A percentile compares a stretch with the other conserved stretches of the same genome.
phyloP scores from a whole-genome alignment of 2,113 vertebrate species.

The Pomatorhinus ruficollis region DNA sequence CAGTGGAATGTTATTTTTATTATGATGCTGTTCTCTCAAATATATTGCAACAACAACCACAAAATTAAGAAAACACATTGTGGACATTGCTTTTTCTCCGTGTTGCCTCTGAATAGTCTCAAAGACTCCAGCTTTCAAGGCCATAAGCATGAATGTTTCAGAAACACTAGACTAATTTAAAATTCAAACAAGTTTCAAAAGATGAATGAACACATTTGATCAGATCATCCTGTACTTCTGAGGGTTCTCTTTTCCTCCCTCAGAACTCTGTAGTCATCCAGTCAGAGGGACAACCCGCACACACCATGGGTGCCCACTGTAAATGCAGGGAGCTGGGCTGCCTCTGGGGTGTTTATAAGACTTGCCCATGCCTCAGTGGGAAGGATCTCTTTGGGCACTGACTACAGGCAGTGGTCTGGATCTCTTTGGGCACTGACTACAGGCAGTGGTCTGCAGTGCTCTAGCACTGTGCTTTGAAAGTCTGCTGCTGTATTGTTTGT shows the following conservation, averaged over 20 bases:
- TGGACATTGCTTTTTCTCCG: neutral
- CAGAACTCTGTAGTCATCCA: neutral
- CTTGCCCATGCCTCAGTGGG: fast-evolving
- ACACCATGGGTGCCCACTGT: fast-evolving
- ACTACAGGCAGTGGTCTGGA: neutral
- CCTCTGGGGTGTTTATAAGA: fast-evolving
- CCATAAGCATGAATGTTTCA: neutral
- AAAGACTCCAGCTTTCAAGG: neutral
- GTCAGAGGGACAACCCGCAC: neutral
- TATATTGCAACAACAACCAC: neutral
- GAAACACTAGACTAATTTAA: neutral
- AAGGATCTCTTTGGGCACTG: neutral
- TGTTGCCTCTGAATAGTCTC: neutral
- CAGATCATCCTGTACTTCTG: neutral
- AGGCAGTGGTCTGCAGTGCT: neutral
- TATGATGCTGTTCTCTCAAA: neutral
- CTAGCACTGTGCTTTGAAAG: neutral
- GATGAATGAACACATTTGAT: neutral
- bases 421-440: neutral
- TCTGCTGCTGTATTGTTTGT: neutral
- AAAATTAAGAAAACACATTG: neutral
- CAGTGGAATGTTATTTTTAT: neutral
- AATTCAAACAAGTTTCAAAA: neutral
- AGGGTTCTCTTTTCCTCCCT: neutral
- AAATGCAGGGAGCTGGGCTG: neutral